A percentile compares a stretch with the other conserved stretches of the same genome.
Evolutionary conservation across 1,140 invertebrate species (phyloP).

Genomic region (Magallana angulata): DNA sequence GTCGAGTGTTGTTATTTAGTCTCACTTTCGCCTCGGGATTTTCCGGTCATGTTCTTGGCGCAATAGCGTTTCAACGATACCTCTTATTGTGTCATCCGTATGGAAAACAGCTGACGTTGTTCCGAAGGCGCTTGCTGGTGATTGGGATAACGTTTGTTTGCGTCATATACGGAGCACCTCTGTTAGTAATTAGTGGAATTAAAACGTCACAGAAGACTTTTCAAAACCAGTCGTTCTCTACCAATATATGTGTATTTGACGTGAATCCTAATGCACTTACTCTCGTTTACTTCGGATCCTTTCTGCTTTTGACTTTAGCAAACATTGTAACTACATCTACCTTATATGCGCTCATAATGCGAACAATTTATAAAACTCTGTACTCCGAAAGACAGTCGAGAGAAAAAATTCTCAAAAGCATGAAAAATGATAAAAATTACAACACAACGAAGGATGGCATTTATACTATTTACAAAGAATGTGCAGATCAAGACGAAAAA

Average conservation of each 20-base stretch:
- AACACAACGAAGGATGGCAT: not conserved
- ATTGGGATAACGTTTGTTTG: conserved; percentile 31
- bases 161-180: not conserved
- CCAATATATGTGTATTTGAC: conserved; percentile 13
- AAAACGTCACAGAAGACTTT: conserved; percentile 17
- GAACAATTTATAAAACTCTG: not conserved
- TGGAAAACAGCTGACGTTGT: not conserved
- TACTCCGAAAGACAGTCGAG: not conserved
- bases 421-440: not conserved
- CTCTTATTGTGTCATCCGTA: not conserved
- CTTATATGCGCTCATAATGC: not conserved
- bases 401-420: not conserved
- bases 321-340: not conserved
- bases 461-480: not conserved
- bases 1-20: not conserved
- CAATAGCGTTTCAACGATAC: conserved; percentile 14
- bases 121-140: not conserved
- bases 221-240: not conserved
- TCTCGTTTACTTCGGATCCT: conserved; percentile 3
- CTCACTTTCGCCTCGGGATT: conserved; percentile 11
- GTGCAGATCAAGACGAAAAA: not conserved
- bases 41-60: not conserved
- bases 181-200: not conserved
- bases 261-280: not conserved
- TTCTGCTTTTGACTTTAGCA: not conserved